phyloP scores from a whole-genome alignment of 2,113 vertebrate species.

The Phaethornis superciliosus region DNA sequence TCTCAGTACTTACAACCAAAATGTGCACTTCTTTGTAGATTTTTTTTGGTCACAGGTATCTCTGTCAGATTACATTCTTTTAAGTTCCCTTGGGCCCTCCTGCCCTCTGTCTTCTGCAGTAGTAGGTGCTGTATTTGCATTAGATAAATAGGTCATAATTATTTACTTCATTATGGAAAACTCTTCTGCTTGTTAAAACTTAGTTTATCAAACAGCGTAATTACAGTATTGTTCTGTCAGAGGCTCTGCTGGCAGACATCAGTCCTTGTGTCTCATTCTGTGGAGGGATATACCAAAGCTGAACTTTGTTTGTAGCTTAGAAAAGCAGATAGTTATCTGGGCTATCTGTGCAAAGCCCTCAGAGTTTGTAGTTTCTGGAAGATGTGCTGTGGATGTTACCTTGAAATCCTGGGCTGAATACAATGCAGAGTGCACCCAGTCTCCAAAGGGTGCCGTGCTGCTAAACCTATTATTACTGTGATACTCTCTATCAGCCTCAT shows the following conservation, averaged over 20 bases:
- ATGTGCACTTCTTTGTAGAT: background rate
- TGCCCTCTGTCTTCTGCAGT: background rate
- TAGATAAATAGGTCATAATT: slow-evolving; percentile 22
- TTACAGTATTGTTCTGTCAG: slow-evolving; percentile 44
- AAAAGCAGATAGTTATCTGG: background rate
- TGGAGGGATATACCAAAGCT: background rate
- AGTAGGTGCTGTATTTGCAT: background rate
- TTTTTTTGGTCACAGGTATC: background rate
- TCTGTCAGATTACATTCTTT: slow-evolving; percentile 7
- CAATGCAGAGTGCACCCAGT: slow-evolving; percentile 3
- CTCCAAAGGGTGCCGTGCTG: background rate
- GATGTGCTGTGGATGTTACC: background rate
- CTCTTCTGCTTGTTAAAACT: slow-evolving; percentile 36
- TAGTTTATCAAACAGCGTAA: background rate
- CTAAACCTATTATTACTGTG: background rate
- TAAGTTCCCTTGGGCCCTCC: background rate
- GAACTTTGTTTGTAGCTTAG: background rate
- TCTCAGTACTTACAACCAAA: background rate
- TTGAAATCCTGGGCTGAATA: slow-evolving; percentile 28
- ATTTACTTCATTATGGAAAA: slow-evolving; percentile 31
- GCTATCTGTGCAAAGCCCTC: background rate
- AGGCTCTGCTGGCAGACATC: background rate
- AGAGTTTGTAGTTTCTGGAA: slow-evolving; percentile 28
- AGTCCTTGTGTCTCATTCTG: background rate
- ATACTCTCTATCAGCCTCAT: slow-evolving; percentile 43